Conservation (phyloP, 2,888 invertebrate genomes). For the Phyllotreta cruciferae region DNA sequence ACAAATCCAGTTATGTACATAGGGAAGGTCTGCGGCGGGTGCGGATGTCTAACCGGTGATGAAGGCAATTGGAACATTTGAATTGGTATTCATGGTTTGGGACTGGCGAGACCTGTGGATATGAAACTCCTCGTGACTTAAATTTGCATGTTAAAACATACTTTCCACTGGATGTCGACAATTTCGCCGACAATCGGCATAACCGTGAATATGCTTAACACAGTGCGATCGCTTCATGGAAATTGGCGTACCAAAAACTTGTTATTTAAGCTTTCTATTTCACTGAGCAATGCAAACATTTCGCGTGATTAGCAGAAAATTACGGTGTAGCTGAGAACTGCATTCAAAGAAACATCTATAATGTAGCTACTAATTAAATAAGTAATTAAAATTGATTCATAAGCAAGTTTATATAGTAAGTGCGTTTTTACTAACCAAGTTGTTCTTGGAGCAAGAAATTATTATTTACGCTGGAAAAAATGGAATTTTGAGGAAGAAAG, state of each 20-base stretch:
- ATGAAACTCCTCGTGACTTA: constrained; percentile 56
- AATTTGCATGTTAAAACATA: constrained; percentile 60
- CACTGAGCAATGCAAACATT: too few relatives aligned
- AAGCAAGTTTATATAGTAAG: background rate
- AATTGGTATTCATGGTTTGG: constrained; percentile 62
- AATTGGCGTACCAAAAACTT: background rate
- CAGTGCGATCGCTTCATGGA: background rate
- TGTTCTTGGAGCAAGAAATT: constrained; percentile 44
- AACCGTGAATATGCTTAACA: constrained; percentile 32
- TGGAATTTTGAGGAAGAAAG: constrained; percentile 7
- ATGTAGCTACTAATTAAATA: too few relatives aligned
- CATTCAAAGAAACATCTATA: too few relatives aligned
- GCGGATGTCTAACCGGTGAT: constrained; percentile 31
- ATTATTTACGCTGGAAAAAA: constrained; percentile 35
- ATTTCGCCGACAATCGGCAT: constrained; percentile 50
- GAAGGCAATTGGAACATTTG: constrained; percentile 51
- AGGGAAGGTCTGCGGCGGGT: too few relatives aligned
- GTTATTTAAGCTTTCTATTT: too few relatives aligned
- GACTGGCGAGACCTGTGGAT: constrained; percentile 50
- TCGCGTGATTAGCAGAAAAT: too few relatives aligned
- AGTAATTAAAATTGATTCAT: too few relatives aligned
- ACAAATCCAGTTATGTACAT: too few relatives aligned
- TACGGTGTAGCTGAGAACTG: too few relatives aligned
- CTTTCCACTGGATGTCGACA: constrained; percentile 53
- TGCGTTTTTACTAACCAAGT: constrained; percentile 40